Conservation (phyloP, 2,888 invertebrate species). For the Oscheius sp. region DNA sequence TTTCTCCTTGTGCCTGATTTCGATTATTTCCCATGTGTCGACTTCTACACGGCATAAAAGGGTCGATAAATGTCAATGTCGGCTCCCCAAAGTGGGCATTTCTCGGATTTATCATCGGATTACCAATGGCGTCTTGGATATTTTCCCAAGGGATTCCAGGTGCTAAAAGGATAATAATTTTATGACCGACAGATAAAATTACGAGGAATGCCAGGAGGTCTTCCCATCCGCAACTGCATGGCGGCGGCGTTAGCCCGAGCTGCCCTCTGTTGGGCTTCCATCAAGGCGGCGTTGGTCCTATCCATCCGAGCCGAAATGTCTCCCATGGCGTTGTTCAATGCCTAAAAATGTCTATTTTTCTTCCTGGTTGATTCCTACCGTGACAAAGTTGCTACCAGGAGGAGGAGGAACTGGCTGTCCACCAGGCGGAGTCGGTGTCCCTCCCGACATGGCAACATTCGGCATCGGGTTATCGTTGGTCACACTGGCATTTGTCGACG, state of each 20-base stretch:
- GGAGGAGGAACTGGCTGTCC: no score
- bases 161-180: no score
- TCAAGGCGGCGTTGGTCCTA: neutral
- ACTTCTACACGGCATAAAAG: conserved; percentile 34
- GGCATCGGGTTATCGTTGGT: no score
- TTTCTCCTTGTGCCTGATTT: neutral
- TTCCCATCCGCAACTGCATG: no score
- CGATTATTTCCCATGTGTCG: conserved; percentile 18
- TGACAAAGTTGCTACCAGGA: no score
- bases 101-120: neutral
- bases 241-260: neutral
- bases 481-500: no score
- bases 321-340: neutral
- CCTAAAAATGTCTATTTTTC: neutral
- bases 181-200: no score
- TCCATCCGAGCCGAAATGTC: neutral
- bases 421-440: no score
- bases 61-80: conserved; percentile 20
- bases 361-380: no score
- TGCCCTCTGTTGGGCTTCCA: neutral
- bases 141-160: no score
- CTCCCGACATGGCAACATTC: no score
- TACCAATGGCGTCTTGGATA: neutral
- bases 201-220: no score
- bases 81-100: neutral